Evolutionary conservation across 2,888 invertebrate species (phyloP).

Genomic region (Hanleya hanleyi): DNA sequence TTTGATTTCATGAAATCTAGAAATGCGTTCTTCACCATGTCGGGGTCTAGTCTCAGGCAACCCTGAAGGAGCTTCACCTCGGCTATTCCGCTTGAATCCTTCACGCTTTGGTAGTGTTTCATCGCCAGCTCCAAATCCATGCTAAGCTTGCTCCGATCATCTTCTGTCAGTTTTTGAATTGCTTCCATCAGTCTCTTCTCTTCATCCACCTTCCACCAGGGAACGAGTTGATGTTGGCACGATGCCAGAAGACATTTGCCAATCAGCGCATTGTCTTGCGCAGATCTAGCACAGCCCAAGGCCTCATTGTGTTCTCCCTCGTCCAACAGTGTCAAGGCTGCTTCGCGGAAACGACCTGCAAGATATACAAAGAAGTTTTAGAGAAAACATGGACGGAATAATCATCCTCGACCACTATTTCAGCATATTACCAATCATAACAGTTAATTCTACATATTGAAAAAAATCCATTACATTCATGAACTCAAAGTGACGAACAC

Average conservation of each 20-base stretch:
- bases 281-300: conserved; percentile 37
- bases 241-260: conserved; percentile 40
- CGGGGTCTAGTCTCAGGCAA: conserved; percentile 6
- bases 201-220: conserved; percentile 34
- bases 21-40: conserved; percentile 32
- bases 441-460: no score
- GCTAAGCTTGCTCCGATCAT: not conserved
- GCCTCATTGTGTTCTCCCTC: conserved; percentile 45
- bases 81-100: conserved; percentile 9
- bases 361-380: no score
- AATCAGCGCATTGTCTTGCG: conserved; percentile 37
- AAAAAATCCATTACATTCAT: no score
- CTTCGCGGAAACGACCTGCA: conserved; percentile 42
- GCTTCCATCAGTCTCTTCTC: no score
- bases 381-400: no score
- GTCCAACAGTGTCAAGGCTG: conserved; percentile 42
- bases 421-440: no score
- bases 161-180: no score
- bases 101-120: not conserved
- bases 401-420: no score
- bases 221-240: no score
- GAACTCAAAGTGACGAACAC: no score
- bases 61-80: conserved; percentile 11
- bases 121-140: not conserved
- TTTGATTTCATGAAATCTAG: conserved; percentile 37